Evolutionary conservation across 2,888 invertebrate species (phyloP).

Genomic region (Amiota mariae): DNA sequence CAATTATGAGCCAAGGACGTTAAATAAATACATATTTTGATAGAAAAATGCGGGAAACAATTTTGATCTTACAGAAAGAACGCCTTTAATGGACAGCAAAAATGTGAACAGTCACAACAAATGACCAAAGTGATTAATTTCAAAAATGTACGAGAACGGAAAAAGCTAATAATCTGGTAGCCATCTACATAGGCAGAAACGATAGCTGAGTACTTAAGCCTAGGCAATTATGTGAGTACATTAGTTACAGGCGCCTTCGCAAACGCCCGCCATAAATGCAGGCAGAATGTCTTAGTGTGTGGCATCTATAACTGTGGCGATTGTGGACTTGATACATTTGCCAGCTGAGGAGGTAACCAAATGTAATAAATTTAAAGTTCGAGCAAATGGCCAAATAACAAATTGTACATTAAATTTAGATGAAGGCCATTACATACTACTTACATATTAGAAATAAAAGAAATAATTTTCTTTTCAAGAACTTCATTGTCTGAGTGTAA

Average conservation of each 20-base stretch:
- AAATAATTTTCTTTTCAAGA: too few relatives aligned
- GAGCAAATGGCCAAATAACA: background rate
- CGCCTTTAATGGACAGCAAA: background rate
- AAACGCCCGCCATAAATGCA: background rate
- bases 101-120: background rate
- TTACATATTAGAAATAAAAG: too few relatives aligned
- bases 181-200: background rate
- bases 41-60: background rate
- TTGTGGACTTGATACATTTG: background rate
- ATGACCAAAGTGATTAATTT: background rate
- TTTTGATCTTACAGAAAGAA: background rate
- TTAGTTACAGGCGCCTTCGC: conserved; percentile 1
- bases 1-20: background rate
- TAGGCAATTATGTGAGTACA: conserved; percentile 23
- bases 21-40: background rate
- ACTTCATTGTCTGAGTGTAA: too few relatives aligned
- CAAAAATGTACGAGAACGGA: background rate
- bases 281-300: too few relatives aligned
- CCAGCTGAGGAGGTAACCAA: background rate
- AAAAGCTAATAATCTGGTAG: background rate
- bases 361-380: background rate
- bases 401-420: background rate
- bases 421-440: background rate
- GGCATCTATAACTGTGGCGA: too few relatives aligned
- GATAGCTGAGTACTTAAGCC: background rate